Evolutionary conservation across 2,113 vertebrate species (phyloP).

Genomic region (Erythrocebus patas): DNA sequence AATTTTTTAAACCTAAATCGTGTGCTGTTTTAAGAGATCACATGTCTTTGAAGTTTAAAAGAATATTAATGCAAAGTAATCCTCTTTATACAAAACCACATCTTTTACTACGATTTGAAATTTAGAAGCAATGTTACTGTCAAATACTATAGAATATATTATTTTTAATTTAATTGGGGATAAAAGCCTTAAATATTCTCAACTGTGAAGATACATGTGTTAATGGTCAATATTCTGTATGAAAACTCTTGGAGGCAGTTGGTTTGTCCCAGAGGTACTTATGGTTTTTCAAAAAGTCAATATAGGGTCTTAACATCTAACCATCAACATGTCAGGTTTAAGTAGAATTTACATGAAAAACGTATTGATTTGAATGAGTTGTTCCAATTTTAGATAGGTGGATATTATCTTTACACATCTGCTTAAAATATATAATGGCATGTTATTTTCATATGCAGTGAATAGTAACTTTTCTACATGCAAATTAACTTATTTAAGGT

Average conservation of each 20-base stretch:
- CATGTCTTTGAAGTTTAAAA: slow-evolving; percentile 43
- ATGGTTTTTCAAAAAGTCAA: neutral
- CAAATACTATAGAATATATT: neutral
- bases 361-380: neutral
- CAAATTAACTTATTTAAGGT: neutral
- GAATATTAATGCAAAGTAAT: slow-evolving; percentile 30
- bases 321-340: neutral
- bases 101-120: neutral
- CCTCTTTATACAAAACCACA: neutral
- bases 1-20: slow-evolving; percentile 51
- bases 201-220: neutral
- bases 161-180: neutral
- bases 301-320: neutral
- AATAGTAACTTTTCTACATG: neutral
- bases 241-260: neutral
- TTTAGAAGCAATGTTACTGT: neutral
- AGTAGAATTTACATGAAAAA: neutral
- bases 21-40: slow-evolving; percentile 6
- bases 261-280: neutral
- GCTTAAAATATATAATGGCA: neutral
- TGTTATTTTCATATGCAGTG: neutral
- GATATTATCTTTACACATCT: neutral
- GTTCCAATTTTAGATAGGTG: neutral
- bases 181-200: neutral
- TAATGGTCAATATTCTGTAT: neutral